Conservation (phyloP, 2,113 vertebrate species). For the Brachyistius frenatus region DNA sequence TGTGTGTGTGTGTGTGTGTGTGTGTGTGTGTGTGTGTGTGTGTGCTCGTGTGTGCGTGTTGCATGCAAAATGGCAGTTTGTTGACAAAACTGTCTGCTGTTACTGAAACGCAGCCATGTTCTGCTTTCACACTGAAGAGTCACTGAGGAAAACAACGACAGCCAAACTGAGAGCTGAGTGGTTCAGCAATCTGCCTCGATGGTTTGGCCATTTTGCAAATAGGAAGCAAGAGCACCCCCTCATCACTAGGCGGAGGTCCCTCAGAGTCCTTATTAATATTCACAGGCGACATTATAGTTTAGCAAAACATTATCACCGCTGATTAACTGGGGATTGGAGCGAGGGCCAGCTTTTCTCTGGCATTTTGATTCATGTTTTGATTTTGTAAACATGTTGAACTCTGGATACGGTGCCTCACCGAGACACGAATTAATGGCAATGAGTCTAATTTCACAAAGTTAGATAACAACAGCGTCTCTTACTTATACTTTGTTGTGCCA, state of each 20-base stretch:
- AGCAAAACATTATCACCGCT: conserved; percentile 70
- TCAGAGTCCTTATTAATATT: conserved; percentile 71
- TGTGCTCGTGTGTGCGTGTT: conserved; percentile 12
- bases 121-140: conserved; percentile 51
- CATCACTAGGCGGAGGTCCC: conserved; percentile 50
- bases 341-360: conserved; percentile 50
- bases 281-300: conserved; percentile 66
- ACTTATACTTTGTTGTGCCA: conserved; percentile 9
- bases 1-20: conserved; percentile 14
- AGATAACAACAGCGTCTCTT: conserved; percentile 42
- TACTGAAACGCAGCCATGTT: conserved; percentile 43
- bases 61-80: conserved; percentile 58
- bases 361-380: conserved; percentile 64
- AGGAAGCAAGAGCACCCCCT: conserved; percentile 37
- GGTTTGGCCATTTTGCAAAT: conserved; percentile 46
- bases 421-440: conserved; percentile 61
- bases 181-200: conserved; percentile 46
- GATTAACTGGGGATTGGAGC: conserved; percentile 60
- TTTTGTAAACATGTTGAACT: conserved; percentile 60
- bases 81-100: conserved; percentile 57
- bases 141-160: conserved; percentile 55
- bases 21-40: conserved; percentile 19
- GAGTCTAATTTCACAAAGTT: conserved; percentile 41
- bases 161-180: conserved; percentile 55
- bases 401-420: conserved; percentile 30